Conservation (phyloP, 2,797 vertebrate species). For the Gambusia yucatana region DNA sequence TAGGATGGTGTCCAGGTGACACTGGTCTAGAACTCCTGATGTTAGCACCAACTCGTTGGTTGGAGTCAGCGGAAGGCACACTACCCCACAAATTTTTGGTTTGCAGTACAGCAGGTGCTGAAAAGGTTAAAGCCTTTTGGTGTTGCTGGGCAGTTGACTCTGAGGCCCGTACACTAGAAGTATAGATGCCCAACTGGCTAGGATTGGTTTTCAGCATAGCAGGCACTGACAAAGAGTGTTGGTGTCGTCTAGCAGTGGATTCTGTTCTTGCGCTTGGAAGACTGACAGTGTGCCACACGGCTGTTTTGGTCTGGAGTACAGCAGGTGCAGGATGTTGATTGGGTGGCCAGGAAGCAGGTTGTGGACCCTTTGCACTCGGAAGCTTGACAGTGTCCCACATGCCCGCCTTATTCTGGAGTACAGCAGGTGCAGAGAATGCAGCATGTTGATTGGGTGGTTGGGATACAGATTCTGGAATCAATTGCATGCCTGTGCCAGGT, state of each 20-base stretch:
- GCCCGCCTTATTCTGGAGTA: not conserved
- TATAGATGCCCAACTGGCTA: not conserved
- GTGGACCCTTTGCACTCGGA: not conserved
- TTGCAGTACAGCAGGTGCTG: not conserved
- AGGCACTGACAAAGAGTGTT: not conserved
- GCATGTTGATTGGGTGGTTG: not conserved
- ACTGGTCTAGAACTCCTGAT: not conserved
- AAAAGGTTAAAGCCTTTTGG: not conserved
- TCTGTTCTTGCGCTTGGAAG: not conserved
- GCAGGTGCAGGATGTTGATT: not conserved
- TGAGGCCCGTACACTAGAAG: not conserved
- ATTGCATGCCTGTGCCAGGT: not conserved
- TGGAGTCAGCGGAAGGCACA: not conserved
- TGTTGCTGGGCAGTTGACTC: not conserved
- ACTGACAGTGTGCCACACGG: not conserved
- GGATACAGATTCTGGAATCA: not conserved
- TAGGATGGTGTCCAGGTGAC: not conserved
- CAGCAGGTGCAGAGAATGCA: not conserved
- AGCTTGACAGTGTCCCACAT: not conserved
- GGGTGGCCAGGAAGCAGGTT: fast-evolving
- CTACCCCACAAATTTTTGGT: not conserved
- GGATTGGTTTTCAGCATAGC: not conserved
- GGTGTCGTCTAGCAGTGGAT: not conserved
- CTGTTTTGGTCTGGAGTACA: not conserved
- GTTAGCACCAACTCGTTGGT: fast-evolving